Evolutionary conservation across 2,888 invertebrate species (phyloP).

Genomic region (Hyles lineata): DNA sequence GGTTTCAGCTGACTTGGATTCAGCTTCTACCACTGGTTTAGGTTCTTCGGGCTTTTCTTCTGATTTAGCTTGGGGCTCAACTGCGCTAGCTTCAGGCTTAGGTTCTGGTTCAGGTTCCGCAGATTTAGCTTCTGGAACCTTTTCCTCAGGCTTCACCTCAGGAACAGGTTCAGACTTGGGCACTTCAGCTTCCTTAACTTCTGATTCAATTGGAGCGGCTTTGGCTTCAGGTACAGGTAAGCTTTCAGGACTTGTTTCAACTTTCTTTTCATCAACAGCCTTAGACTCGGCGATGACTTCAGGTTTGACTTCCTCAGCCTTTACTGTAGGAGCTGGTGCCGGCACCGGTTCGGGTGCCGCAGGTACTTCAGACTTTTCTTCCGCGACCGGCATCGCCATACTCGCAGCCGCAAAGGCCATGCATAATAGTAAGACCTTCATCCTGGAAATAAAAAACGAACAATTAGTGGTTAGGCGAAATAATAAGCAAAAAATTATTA

Average conservation of each 20-base stretch:
- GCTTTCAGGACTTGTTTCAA: slow-evolving; percentile 52
- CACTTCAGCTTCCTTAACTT: slow-evolving; percentile 47
- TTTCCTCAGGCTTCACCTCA: slow-evolving; percentile 57
- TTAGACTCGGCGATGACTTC: slow-evolving; percentile 52
- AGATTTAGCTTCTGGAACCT: slow-evolving; percentile 53
- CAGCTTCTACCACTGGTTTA: slow-evolving; percentile 55
- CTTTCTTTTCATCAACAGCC: slow-evolving; percentile 49
- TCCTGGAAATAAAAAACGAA: slow-evolving; percentile 80
- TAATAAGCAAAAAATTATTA: slow-evolving; percentile 55
- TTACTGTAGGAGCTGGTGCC: slow-evolving; percentile 41
- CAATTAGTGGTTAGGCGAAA: slow-evolving; percentile 64
- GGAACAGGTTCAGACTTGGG: slow-evolving; percentile 46
- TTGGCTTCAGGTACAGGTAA: slow-evolving; percentile 50
- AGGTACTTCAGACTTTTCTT: slow-evolving; percentile 63
- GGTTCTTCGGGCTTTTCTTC: slow-evolving; percentile 52
- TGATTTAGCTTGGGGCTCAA: slow-evolving; percentile 42
- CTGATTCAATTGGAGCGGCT: slow-evolving; percentile 46
- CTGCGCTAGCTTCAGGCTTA: slow-evolving; percentile 55
- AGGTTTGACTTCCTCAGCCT: slow-evolving; percentile 49
- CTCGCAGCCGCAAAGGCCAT: slow-evolving; percentile 84
- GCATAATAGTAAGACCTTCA: slow-evolving; percentile 87
- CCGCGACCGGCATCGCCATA: slow-evolving; percentile 87
- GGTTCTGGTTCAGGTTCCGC: slow-evolving; percentile 44
- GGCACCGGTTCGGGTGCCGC: slow-evolving; percentile 46
- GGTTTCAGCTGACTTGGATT: slow-evolving; percentile 49